Base-by-base conservation (phyloP, 2,888 invertebrate species). In the Morpho deidamia region DNA sequence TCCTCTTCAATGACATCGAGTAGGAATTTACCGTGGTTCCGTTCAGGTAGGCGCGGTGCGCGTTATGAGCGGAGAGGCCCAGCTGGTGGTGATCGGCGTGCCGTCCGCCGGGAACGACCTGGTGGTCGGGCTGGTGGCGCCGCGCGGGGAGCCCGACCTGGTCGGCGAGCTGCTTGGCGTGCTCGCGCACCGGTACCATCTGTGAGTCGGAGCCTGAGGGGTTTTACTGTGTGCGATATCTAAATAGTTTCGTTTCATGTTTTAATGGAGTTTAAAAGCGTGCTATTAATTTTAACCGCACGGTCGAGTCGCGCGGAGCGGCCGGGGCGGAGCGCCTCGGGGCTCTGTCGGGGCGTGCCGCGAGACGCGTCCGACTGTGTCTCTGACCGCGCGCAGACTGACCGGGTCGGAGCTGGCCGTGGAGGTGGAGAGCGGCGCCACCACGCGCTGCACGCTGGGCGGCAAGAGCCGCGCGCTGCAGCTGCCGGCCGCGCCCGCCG, bases 151-250 rank as follows among this genome's bases (percentile, higher is more conserved):
- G 12, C 49, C 61, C 0, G 97, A 97, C 78, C 90, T 95, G 61
- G 93, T 97, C 48, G 98, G 97, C 0, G 98, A 98, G 79, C 89
- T 97, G 34, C 91, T 98, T 10, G 98, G 97, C 10, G 91, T 95
- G 51, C 83, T 98, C 7, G 93, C 94, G 69, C 93, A 94, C 66
- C 91, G 94, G 73, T 96, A 93, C 81, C 89, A 91, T 62, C 92
- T 93, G 97, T 97, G 84, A 92, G 94, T 51, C 2, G 23, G 23
- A 23, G 23, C n/a, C n/a, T n/a, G n/a, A n/a, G n/a, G n/a, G n/a
- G n/a, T n/a, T n/a, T n/a, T n/a, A n/a, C n/a, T n/a, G n/a, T n/a
- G n/a, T n/a, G n/a, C n/a, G n/a, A n/a, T n/a, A n/a, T n/a, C n/a
- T n/a, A n/a, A n/a, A n/a, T n/a, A n/a, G n/a, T n/a, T n/a, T n/a